Evolutionary conservation across 2,888 invertebrate species (phyloP).

Genomic region (Amblyjoppa proteus): DNA sequence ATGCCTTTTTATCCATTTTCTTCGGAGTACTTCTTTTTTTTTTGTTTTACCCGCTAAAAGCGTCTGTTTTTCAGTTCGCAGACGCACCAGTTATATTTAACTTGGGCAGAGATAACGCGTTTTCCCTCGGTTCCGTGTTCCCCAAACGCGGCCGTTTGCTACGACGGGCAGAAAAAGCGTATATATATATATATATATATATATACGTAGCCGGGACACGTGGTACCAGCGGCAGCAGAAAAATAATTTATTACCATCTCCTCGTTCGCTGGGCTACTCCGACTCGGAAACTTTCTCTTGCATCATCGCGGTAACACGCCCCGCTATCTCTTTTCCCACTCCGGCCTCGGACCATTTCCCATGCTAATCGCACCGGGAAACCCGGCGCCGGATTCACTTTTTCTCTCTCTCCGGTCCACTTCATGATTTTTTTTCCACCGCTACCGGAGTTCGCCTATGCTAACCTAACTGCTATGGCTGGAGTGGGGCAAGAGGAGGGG

Average conservation of each 20-base stretch:
- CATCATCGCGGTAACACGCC: constrained; percentile 53
- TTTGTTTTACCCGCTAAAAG: constrained; percentile 34
- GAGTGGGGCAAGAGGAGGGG: too few species aligned
- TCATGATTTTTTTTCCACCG: constrained; percentile 41
- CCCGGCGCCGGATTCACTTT: constrained; percentile 22
- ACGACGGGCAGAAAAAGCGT: constrained; percentile 3
- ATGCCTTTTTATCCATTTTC: not conserved
- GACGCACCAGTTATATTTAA: constrained; percentile 40
- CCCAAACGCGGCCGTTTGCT: not conserved
- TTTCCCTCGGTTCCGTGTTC: constrained; percentile 38
- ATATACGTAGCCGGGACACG: not conserved
- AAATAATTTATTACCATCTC: constrained; percentile 67
- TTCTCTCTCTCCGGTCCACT: constrained; percentile 40
- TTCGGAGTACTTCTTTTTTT: constrained; percentile 32
- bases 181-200: not conserved
- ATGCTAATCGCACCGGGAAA: constrained; percentile 63
- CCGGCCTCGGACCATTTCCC: constrained; percentile 53
- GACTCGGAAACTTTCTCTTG: constrained; percentile 58
- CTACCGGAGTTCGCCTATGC: not conserved
- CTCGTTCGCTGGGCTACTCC: constrained; percentile 35
- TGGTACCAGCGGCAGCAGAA: constrained; percentile 54
- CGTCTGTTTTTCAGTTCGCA: constrained; percentile 21
- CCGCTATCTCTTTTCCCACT: constrained; percentile 56
- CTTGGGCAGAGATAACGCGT: constrained; percentile 56
- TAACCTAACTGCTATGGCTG: not conserved